Base-by-base conservation (phyloP, 2,797 vertebrate species). In the Tokudaia tokunoshimensis region DNA sequence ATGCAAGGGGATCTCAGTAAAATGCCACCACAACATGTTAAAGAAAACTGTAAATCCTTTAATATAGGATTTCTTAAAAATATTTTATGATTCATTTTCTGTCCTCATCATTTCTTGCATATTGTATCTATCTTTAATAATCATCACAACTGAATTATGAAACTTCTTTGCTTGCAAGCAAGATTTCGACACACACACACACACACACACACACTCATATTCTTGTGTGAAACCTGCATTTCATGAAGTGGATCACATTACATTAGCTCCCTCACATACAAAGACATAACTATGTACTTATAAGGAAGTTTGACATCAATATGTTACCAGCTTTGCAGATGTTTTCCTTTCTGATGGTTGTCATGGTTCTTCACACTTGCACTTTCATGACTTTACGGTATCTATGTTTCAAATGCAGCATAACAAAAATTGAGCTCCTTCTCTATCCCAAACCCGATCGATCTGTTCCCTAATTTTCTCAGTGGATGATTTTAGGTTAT, bases 291-390 rank as follows among this genome's bases (percentile, higher is more conserved):
- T 44, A 17, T 96, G 78, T 70, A 67, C 94, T 96, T 2, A 0
- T 94, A 94, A 67, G 95, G 95, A 97, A 97, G 97, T 97, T 88
- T 95, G 92, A 96, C 88, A 92, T 82, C 19, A 41, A 86, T 92
- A 86, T 97, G 52, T 70, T 74, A 44, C 37, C 86, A 24, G 37
- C 10, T 50, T 61, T 61, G 17, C 5, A 12, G 3, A 22, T 59
- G 26, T 95, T 96, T 89, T 81, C 63, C 67, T 96, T 96, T 96
- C 79, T 96, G 83, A 92, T 83, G 91, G 41, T 61, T 44, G 74
- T 97, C 72, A 50, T 88, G 17, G n/a, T 95, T 13, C 61, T 55
- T 84, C 31, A 41, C 17, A 13, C 41, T 19, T 2, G 3, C 7
- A 82, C 20, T 29, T 61, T 24, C 20, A 19, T 67, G 24, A 74